These are phyloP conservation scores for Anagyrus pseudococci DNA, from an alignment of 2,888 invertebrate species.

Conservation along the genomic window DNA sequence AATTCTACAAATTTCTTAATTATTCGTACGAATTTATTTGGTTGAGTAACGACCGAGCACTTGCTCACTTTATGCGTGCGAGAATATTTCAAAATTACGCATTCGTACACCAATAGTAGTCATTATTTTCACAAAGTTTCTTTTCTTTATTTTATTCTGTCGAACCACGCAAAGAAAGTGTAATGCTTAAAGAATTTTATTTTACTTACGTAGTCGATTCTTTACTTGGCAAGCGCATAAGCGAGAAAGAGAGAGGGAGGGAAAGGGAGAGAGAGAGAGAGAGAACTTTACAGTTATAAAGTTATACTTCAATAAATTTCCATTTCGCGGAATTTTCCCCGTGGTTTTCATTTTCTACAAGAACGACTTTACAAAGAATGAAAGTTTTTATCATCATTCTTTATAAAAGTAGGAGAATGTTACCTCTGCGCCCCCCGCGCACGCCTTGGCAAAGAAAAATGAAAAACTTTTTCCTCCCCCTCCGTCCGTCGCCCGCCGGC, in stretches of 20 bases:
- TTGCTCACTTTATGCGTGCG: too few species aligned
- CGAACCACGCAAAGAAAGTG: too few species aligned
- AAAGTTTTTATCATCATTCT: conserved; percentile 38
- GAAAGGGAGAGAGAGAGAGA: too few species aligned
- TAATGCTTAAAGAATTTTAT: too few species aligned
- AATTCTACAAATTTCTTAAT: too few species aligned
- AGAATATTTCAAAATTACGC: too few species aligned
- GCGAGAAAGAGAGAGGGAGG: too few species aligned
- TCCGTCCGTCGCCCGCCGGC: neutral
- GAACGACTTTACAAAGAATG: conserved; percentile 32
- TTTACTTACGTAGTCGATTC: conserved; percentile 12
- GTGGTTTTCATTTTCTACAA: conserved; percentile 37
- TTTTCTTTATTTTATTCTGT: conserved; percentile 19
- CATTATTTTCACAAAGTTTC: conserved; percentile 1
- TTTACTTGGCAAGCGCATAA: too few species aligned
- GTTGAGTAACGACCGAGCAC: too few species aligned
- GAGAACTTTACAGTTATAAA: conserved; percentile 33
- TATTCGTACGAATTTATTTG: too few species aligned
- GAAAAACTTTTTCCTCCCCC: conserved; percentile 17
- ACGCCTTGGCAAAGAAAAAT: conserved; percentile 18
- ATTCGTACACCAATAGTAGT: too few species aligned
- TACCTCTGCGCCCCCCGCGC: neutral
- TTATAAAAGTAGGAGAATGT: conserved; percentile 25
- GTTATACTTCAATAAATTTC: conserved; percentile 38
- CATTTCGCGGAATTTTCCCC: conserved; percentile 25